phyloP scores from a whole-genome alignment of 2,113 vertebrate genomes.

The Vireo altiloquus region DNA sequence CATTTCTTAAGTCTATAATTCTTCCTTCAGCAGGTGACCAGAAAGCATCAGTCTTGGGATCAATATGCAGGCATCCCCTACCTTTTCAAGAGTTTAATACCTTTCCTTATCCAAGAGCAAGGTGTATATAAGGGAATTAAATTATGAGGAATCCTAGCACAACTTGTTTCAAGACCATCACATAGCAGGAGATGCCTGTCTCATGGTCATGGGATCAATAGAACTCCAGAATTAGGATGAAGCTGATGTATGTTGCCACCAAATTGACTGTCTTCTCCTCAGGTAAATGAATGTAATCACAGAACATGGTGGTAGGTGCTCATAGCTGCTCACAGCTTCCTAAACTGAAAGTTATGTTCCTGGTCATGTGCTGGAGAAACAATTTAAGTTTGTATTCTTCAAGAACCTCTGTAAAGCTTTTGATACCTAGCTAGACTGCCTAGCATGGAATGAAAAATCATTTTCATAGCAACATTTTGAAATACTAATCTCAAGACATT shows the following conservation, averaged over 20 bases:
- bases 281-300: not conserved
- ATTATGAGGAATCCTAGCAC: not conserved
- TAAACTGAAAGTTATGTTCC: not conserved
- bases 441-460: not conserved
- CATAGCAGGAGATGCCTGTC: not conserved
- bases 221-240: not conserved
- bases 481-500: not conserved
- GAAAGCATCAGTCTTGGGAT: not conserved
- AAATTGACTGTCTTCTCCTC: not conserved
- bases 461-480: not conserved
- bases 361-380: not conserved
- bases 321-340: not conserved
- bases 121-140: not conserved
- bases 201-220: fast-evolving
- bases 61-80: not conserved
- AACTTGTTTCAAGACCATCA: not conserved
- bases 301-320: not conserved
- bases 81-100: not conserved
- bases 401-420: not conserved
- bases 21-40: not conserved
- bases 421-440: not conserved
- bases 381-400: not conserved
- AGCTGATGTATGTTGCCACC: not conserved
- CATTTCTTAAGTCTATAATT: not conserved
- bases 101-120: not conserved